These are phyloP conservation scores for Troilus luridus DNA, from an alignment of 2,888 invertebrate species.

Conservation along the genomic window DNA sequence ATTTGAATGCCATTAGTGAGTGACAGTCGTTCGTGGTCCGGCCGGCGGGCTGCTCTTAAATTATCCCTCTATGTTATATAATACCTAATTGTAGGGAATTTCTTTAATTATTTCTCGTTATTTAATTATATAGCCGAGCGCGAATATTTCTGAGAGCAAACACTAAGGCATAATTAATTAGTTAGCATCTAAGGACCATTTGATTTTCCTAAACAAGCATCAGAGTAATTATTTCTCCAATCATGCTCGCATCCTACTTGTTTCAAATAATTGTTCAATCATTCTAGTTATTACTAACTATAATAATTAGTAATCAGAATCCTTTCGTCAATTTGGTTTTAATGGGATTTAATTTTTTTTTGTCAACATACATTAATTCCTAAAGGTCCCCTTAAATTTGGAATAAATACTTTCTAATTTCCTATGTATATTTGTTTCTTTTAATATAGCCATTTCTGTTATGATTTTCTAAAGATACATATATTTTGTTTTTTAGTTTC, in stretches of 20 bases:
- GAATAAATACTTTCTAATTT: too few relatives aligned
- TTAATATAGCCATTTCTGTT: too few relatives aligned
- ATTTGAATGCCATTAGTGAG: constrained; percentile 36
- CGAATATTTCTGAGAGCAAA: neutral
- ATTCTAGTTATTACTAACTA: too few relatives aligned
- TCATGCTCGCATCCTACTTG: neutral
- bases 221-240: neutral
- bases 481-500: too few relatives aligned
- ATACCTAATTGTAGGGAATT: constrained; percentile 6
- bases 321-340: too few relatives aligned
- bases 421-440: too few relatives aligned
- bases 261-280: neutral
- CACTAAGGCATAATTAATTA: neutral
- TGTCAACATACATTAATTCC: too few relatives aligned
- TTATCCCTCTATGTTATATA: neutral
- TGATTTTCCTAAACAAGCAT: neutral
- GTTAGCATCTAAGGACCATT: neutral
- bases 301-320: too few relatives aligned
- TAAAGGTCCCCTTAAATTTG: too few relatives aligned
- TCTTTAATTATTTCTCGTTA: neutral
- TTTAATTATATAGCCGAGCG: neutral
- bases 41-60: neutral
- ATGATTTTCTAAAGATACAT: too few relatives aligned
- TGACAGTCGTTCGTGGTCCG: constrained; percentile 20
- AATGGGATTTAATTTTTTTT: too few relatives aligned